phyloP scores from a whole-genome alignment of 2,113 vertebrate genomes.

The Oceanites oceanicus region DNA sequence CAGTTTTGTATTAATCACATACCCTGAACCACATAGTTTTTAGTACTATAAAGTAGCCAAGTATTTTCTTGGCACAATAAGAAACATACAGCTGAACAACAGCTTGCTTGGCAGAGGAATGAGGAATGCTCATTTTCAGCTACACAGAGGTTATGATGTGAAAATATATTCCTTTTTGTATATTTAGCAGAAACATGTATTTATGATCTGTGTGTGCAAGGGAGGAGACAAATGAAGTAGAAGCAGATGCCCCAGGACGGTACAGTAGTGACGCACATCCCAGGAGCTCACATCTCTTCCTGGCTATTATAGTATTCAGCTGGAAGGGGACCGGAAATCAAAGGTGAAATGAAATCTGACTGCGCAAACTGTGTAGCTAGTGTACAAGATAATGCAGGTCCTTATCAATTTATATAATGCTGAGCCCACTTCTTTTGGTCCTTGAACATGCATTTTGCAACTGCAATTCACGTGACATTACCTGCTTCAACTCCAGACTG shows the following conservation, averaged over 20 bases:
- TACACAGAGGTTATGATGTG: not conserved
- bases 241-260: not conserved
- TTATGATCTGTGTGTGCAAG: not conserved
- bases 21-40: not conserved
- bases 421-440: not conserved
- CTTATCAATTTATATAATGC: not conserved
- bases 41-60: not conserved
- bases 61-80: not conserved
- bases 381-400: not conserved
- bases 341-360: not conserved
- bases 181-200: not conserved
- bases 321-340: not conserved
- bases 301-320: not conserved
- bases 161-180: not conserved
- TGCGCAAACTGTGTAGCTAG: not conserved
- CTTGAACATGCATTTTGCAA: not conserved
- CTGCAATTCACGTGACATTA: not conserved
- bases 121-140: not conserved
- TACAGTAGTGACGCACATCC: accelerated
- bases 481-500: not conserved
- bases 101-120: not conserved
- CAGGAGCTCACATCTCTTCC: not conserved
- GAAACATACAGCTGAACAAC: not conserved
- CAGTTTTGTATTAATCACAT: not conserved
- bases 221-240: not conserved